Evolutionary conservation across 2,888 invertebrate species (phyloP).

Genomic region (Willowsia nigromaculata): DNA sequence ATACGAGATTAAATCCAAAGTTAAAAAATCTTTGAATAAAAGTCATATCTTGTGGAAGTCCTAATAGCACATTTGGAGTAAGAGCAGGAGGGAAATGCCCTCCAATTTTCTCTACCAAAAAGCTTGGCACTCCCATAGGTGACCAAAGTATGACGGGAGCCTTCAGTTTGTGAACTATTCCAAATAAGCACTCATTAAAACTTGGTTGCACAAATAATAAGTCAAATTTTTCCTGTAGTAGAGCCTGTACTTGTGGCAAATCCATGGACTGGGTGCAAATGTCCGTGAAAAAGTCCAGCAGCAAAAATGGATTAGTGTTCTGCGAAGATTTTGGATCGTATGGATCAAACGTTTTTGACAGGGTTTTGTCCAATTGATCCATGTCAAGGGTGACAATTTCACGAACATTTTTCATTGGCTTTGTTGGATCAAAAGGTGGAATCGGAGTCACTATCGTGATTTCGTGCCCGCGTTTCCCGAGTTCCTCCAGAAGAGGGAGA

Average conservation of each 20-base stretch:
- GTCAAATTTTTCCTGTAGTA: conserved; percentile 77
- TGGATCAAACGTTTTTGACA: conserved; percentile 49
- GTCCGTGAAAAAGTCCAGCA: conserved; percentile 21
- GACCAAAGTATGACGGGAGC: conserved; percentile 80
- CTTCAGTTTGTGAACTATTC: conserved; percentile 78
- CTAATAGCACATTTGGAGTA: conserved; percentile 79
- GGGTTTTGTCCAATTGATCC: background rate
- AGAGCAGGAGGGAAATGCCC: conserved; percentile 79
- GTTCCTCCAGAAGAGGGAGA: no score
- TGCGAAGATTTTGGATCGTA: conserved; percentile 11
- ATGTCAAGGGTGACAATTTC: conserved; percentile 68
- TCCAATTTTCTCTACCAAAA: conserved; percentile 58
- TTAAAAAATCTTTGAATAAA: conserved; percentile 79
- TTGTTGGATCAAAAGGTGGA: no score
- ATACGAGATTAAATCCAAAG: conserved; percentile 79
- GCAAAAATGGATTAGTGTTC: conserved; percentile 49
- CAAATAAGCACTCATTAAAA: conserved; percentile 79
- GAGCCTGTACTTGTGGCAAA: conserved; percentile 58
- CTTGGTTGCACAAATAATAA: conserved; percentile 79
- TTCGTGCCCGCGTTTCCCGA: no score
- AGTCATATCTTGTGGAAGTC: conserved; percentile 77
- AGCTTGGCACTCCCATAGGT: conserved; percentile 48
- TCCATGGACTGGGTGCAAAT: conserved; percentile 66
- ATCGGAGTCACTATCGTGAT: no score
- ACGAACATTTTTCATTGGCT: conserved; percentile 79